A percentile compares a stretch with the other conserved stretches of the same genome.
Evolutionary conservation across 2,113 vertebrate genomes (phyloP).

Genomic region (Hippopotamus amphibius): DNA sequence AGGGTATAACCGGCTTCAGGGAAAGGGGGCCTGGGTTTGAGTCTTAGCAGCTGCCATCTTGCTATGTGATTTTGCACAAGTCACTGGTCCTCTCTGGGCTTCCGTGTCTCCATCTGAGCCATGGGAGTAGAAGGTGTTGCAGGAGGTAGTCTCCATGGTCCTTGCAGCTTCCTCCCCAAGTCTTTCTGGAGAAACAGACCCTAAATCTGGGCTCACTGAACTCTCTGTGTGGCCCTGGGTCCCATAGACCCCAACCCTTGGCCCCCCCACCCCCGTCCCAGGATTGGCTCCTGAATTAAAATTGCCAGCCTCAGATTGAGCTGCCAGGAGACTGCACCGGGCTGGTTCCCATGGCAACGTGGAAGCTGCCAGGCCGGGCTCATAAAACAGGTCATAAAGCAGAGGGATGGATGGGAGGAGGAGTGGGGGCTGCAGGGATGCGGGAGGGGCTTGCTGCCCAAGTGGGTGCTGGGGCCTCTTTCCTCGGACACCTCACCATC

Average conservation of each 20-base stretch:
- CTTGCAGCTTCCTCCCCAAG: not conserved
- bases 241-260: too few relatives aligned
- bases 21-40: not conserved
- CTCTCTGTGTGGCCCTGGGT: not conserved
- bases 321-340: slow-evolving; percentile 51
- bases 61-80: not conserved
- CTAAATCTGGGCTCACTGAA: fast-evolving
- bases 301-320: slow-evolving; percentile 51
- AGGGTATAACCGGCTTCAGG: not conserved
- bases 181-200: not conserved
- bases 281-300: slow-evolving; percentile 64
- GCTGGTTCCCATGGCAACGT: slow-evolving; percentile 80
- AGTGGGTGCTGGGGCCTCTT: not conserved
- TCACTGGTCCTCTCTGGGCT: not conserved
- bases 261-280: too few relatives aligned
- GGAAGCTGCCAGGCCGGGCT: slow-evolving; percentile 74
- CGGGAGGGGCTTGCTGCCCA: not conserved
- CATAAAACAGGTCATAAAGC: slow-evolving; percentile 83
- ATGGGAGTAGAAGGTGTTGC: not conserved
- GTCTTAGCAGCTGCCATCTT: not conserved
- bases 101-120: not conserved
- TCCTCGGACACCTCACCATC: not conserved
- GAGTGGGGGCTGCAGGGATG: not conserved
- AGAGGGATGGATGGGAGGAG: slow-evolving; percentile 16
- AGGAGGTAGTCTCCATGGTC: not conserved